Base-by-base conservation (phyloP, 2,113 vertebrate genomes). In the Ailuropoda melanoleuca region DNA sequence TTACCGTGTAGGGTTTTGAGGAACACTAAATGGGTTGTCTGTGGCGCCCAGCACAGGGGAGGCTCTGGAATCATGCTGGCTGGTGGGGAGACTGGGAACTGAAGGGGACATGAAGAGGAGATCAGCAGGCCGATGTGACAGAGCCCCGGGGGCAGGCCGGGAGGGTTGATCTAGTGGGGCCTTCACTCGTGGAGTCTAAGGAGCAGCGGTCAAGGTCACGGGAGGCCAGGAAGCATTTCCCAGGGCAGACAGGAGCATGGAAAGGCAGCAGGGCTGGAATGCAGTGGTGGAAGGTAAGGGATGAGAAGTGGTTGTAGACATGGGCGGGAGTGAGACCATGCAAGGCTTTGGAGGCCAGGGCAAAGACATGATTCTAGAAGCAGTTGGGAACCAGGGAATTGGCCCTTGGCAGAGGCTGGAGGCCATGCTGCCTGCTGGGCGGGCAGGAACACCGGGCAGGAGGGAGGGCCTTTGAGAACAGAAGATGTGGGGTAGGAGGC, bases 371-470 rank as follows among this genome's bases (percentile, higher is more conserved):
- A 18, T 24, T 21, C 19, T 60, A 80, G 31, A 86, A 15, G 62
- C 18, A 14, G 1, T 1, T 2, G 75, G 88, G 72, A 60, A 7
- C 11, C 26, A 1, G 29, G 43, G 74, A 46, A 18, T n/a, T 7
- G 23, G 75, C 12, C 48, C 53, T 50, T 48, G 37, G 18, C n/a
- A 31, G 48, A 95, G 58, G 58, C 55, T 0, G 9, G 37, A 75
- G 70, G 37, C 39, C 31, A 0, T 39, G 24, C 48, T 56, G 60
- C 43, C 39, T 60, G 72, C 60, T 37, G 23, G 72, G 13, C 0
- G 0, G n/a, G 18, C 46, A 13, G 48, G 15, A 55, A 68, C 55
- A 31, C 11, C 0, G 0, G 23, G n/a, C 0, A 5, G 13, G 37
- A 83, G 77, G 34, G 31, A 50, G 21, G 29, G 46, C 48, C 12